A percentile compares a stretch with the other conserved stretches of the same genome.
Conservation (phyloP, 2,888 invertebrate species). For the Meiosimyza platycephala region DNA sequence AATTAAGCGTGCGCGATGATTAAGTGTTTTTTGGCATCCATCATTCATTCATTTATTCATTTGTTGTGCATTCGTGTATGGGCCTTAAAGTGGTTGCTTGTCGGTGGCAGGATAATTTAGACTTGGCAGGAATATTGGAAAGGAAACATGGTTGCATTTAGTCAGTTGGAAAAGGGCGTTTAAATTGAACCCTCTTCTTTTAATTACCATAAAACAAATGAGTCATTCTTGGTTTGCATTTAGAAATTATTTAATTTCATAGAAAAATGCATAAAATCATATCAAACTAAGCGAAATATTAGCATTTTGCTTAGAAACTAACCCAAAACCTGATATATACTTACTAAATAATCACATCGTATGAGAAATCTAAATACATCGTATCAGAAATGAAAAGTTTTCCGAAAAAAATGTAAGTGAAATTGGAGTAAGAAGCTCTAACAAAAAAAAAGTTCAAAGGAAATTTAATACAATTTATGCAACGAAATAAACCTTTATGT, state of each 20-base stretch:
- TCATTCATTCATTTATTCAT: slow-evolving; percentile 22
- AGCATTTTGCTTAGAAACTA: no score
- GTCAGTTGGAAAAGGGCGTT: slow-evolving; percentile 20
- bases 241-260: slow-evolving; percentile 12
- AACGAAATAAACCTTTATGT: no score
- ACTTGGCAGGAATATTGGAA: neutral
- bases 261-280: neutral
- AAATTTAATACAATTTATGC: no score
- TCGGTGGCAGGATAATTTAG: neutral
- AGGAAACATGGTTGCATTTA: slow-evolving; percentile 26
- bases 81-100: neutral
- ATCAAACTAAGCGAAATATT: no score
- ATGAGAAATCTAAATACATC: no score
- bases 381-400: no score
- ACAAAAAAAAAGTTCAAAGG: no score
- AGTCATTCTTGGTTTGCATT: slow-evolving; percentile 45
- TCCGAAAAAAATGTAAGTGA: no score
- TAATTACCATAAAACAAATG: slow-evolving; percentile 48
- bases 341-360: no score
- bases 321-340: no score
- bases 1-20: slow-evolving; percentile 62
- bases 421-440: no score
- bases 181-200: slow-evolving; percentile 43
- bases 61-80: neutral
- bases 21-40: slow-evolving; percentile 58